Evolutionary conservation across 2,113 vertebrate genomes (phyloP).

Genomic region (Sylvietta virens): DNA sequence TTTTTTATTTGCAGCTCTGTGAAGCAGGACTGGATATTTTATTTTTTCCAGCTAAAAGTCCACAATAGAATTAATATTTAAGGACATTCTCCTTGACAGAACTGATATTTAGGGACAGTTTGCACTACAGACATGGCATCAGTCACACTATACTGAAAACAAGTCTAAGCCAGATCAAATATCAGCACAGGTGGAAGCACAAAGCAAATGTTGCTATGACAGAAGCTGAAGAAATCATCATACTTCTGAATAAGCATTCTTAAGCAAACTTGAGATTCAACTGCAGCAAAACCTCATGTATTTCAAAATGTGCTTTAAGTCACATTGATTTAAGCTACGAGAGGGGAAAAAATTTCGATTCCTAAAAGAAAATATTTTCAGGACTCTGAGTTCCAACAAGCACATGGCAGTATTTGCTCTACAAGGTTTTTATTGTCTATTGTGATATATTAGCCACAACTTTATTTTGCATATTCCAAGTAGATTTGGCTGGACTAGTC

Average conservation of each 20-base stretch:
- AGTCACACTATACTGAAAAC: background rate
- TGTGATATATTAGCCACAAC: background rate
- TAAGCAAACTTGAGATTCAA: background rate
- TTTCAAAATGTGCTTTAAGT: background rate
- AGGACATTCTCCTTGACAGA: background rate
- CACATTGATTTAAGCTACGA: background rate
- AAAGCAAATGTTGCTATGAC: background rate
- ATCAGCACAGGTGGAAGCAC: background rate
- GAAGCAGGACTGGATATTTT: background rate
- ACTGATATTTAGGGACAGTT: background rate
- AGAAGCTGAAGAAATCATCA: background rate
- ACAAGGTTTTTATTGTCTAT: background rate
- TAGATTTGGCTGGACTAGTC: background rate
- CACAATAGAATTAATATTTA: background rate
- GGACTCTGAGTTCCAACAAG: background rate
- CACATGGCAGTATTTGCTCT: background rate
- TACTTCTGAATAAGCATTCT: background rate
- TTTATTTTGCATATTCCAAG: background rate
- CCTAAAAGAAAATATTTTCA: background rate
- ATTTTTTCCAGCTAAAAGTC: background rate
- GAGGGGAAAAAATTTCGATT: background rate
- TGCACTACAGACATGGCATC: background rate
- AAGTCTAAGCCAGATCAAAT: background rate
- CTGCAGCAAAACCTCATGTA: background rate
- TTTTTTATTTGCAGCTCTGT: background rate